Base-by-base conservation (phyloP, 2,113 vertebrate species). In the Cichladusa arquata region DNA sequence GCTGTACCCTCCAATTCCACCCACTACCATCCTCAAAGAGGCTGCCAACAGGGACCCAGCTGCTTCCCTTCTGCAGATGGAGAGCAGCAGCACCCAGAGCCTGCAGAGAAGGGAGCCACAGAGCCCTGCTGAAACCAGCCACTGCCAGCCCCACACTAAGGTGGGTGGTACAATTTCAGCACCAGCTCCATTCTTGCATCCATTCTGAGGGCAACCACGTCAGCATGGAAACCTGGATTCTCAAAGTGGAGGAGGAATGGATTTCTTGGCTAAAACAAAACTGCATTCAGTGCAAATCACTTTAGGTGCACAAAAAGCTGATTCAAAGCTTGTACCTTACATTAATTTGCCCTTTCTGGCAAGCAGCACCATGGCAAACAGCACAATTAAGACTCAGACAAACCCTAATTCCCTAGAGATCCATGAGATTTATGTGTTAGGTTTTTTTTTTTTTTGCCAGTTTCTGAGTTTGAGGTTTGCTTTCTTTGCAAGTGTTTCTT, bases 181-280 rank as follows among this genome's bases (percentile, higher is more conserved):
- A 66, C 0, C 0, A 80, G 48, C 33, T n/a, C 19, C 54, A 61
- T 72, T 66, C 72, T 56, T 84, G 53, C 6, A 1, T 8, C 51
- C 56, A 36, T 2, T 17, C 19, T 58, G 80, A 56, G 80, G 42
- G 64, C 56, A 83, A 33, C 20, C 13, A 20, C 1, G 40, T 73
- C 38, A 88, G 80, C 86, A 88, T 57, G 72, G 69, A 92, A 91
- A 94, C 64, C 34, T 58, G 29, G 26, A 51, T 44, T 60, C 72
- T 88, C 6, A 0, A 36, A 66, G 38, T 14, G 44, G 72, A 86
- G 82, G 71, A 93, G 53, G 71, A 86, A 94, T 70, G 62, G 2
- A 66, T 90, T 94, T 83, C 33, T 81, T 56, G 38, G 33, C 33
- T 83, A 71, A 86, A 93, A 54, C 13, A 17, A 70, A 90, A 69